Base-by-base conservation (phyloP, 2,888 invertebrate species). In the Cosmia pyralina region DNA sequence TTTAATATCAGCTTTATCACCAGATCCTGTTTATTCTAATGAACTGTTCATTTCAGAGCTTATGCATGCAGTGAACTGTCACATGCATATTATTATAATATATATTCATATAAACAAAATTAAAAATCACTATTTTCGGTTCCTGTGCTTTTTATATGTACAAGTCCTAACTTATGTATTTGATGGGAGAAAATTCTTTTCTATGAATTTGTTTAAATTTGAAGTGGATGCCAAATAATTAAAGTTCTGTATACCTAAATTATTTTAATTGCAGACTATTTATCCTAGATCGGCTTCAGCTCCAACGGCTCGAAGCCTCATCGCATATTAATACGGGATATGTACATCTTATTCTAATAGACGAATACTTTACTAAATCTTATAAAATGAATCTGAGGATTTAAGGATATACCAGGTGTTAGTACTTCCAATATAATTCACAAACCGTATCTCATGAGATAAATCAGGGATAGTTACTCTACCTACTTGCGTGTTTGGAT, bases 391-490 rank as follows among this genome's bases (percentile, higher is more conserved):
- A 79, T 34, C 8, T 41, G 46, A 48, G 17, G 55, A 53, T 46
- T 44, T 67, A 63, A 55, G 52, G 59, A 28, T 28, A 50, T n/a
- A 55, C 19, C 59, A 48, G 22, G 34, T 65, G 52, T 52, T 44
- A 59, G 46, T 59, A 62, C 38, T 68, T 63, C 59, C 65, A 60
- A 64, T 60, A 62, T 62, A 57, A 59, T 72, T 75, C 46, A 72
- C 65, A 64, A 72, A 69, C 17, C 55, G 60, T 77, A 80, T 79
- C 81, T 85, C 85, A 85, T 85, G 85, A 85, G 85, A 85, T 85
- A 85, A 86, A 85, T 82, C 85, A 86, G 85, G 79, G 85, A 85
- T 76, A 82, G 73, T 74, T 10, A 46, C 38, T 59, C 55, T 48
- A 76, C 41, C 58, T 52, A 53, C 52, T 34, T 53, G 19, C 5